Base-by-base conservation (phyloP, 2,113 vertebrate genomes). In the Erinaceus europaeus region DNA sequence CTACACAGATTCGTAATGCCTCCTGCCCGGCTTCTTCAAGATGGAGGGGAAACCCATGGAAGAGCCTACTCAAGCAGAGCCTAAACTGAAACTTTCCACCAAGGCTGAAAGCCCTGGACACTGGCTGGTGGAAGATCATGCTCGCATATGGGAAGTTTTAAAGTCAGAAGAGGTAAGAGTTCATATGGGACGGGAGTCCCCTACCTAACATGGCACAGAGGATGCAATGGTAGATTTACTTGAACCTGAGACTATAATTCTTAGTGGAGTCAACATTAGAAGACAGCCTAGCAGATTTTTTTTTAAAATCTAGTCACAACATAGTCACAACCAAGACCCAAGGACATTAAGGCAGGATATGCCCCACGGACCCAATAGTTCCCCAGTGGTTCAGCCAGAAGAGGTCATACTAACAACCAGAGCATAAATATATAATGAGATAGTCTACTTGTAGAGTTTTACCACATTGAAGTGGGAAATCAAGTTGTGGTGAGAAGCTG, bases 151-250 rank as follows among this genome's bases (percentile, higher is more conserved):
- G 73, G 75, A 74, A 77, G 75, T 71, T 91, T 91, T 93, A 85
- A 88, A 94, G 89, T 86, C 90, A 34, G 88, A 94, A 4, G 89
- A 92, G 75, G 76, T 94, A 96, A 97, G 93, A 69, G 48, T 15
- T 50, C n/a, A n/a, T n/a, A n/a, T n/a, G n/a, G n/a, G n/a, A n/a
- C n/a, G n/a, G n/a, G n/a, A n/a, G n/a, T n/a, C n/a, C n/a, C n/a
- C 5, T 57, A 83, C 12, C 23, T 48, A 52, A 38, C 84, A 44
- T 7, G 55, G 32, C 53, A 68, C 9, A 48, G 9, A 40, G 75
- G 42, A 42, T 25, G 0, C 34, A 29, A 4, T 42, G 50, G 34
- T 48, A 23, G 50, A 36, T 82, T 71, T 82, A 71, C 46, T 80
- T 27, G 65, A 29, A 64, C 20, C 34, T 40, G 32, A 77, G 27